Evolutionary conservation across 2,888 invertebrate genomes (phyloP).

Genomic region (Caradrina clavipalpis): DNA sequence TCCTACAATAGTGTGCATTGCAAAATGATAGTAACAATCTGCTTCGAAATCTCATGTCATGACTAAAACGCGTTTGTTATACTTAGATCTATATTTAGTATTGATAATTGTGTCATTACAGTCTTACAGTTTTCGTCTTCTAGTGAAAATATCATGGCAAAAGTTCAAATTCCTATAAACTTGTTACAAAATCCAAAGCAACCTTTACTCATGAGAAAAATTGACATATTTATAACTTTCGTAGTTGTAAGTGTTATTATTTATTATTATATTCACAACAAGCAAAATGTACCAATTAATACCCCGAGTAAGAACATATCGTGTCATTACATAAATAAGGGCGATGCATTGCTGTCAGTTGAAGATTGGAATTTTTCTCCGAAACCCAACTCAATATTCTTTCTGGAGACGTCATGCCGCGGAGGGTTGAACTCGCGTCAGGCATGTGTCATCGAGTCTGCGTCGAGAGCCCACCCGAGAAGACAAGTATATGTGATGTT

Average conservation of each 20-base stretch:
- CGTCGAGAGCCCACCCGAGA: slow-evolving; percentile 91
- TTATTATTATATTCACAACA: slow-evolving; percentile 23
- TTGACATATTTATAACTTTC: slow-evolving; percentile 27
- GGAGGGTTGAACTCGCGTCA: slow-evolving; percentile 90
- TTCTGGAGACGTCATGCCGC: slow-evolving; percentile 92
- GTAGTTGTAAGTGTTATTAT: slow-evolving; percentile 7
- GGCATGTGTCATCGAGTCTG: slow-evolving; percentile 93
- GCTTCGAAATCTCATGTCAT: too few relatives aligned
- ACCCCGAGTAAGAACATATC: slow-evolving; percentile 23
- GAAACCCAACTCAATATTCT: slow-evolving; percentile 91
- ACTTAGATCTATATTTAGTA: too few relatives aligned
- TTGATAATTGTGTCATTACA: too few relatives aligned
- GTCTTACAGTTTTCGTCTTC: too few relatives aligned
- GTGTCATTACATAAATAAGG: slow-evolving; percentile 48
- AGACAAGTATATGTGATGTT: slow-evolving; percentile 90
- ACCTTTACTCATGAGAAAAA: slow-evolving; percentile 8
- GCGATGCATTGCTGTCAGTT: slow-evolving; percentile 65
- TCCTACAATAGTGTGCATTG: too few relatives aligned
- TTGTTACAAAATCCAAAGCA: slow-evolving; percentile 23
- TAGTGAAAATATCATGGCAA: neutral
- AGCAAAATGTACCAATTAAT: slow-evolving; percentile 17
- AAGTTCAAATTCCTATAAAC: slow-evolving; percentile 20
- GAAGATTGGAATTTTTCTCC: slow-evolving; percentile 62
- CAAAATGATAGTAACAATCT: too few relatives aligned
- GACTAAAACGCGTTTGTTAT: too few relatives aligned